Conservation (phyloP, 2,888 invertebrate genomes). For the Spisula subtruncata region DNA sequence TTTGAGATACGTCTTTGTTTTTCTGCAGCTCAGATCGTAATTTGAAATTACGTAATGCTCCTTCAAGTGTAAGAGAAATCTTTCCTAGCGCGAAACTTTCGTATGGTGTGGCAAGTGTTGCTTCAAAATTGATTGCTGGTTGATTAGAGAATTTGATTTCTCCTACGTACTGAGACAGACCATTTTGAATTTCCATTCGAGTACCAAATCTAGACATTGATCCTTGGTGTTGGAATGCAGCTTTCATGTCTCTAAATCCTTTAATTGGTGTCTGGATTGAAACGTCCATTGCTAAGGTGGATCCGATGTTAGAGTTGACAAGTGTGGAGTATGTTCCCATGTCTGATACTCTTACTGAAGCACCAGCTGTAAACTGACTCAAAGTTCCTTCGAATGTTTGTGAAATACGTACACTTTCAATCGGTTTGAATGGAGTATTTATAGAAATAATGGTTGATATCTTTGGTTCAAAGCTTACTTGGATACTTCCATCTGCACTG, state of each 20-base stretch:
- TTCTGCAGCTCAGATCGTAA: conserved; percentile 51
- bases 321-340: conserved; percentile 44
- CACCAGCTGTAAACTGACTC: conserved; percentile 42
- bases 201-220: conserved; percentile 42
- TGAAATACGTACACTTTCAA: conserved; percentile 33
- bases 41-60: conserved; percentile 48
- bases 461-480: conserved; percentile 45
- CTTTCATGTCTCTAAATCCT: conserved; percentile 49
- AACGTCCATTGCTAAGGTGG: neutral
- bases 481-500: conserved; percentile 36
- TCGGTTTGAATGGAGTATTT: conserved; percentile 47
- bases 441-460: conserved; percentile 37
- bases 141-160: conserved; percentile 44
- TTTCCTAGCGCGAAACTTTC: conserved; percentile 31
- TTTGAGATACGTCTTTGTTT: conserved; percentile 59
- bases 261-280: conserved; percentile 58
- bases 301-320: conserved; percentile 29
- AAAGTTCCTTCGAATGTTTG: conserved; percentile 49
- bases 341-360: conserved; percentile 44
- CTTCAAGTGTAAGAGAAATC: conserved; percentile 51
- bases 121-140: conserved; percentile 38
- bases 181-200: conserved; percentile 49
- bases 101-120: conserved; percentile 55
- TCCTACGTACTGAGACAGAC: conserved; percentile 19
- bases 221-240: conserved; percentile 55